Evolutionary conservation across 2,888 invertebrate genomes (phyloP).

Genomic region (Norana najaformis): DNA sequence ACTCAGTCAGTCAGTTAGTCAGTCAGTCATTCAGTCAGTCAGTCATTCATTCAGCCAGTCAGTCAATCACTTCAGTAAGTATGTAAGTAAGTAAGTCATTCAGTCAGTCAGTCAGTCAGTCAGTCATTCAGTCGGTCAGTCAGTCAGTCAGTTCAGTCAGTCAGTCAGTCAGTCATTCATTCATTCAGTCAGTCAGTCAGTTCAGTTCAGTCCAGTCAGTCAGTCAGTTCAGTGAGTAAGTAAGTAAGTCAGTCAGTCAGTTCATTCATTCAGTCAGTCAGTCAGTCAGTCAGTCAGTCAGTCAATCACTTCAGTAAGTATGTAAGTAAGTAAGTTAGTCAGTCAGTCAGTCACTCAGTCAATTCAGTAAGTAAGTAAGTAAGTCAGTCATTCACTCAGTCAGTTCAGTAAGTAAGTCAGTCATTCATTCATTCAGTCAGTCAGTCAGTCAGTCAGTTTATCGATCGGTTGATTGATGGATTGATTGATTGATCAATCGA

Average conservation of each 20-base stretch:
- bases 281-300: neutral
- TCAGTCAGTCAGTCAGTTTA: neutral
- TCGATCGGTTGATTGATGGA: neutral
- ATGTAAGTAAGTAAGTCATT: too few species aligned
- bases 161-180: neutral
- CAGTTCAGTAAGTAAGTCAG: neutral
- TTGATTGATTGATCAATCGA: neutral
- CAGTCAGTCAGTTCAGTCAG: neutral
- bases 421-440: neutral
- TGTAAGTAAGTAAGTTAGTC: neutral
- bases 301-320: too few species aligned
- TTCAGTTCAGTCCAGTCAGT: neutral
- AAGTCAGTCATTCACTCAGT: conserved; percentile 3
- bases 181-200: neutral
- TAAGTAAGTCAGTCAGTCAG: neutral
- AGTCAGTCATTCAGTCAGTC: too few species aligned
- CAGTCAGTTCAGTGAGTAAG: neutral
- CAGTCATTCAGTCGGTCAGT: too few species aligned
- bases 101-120: too few species aligned
- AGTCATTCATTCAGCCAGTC: too few species aligned
- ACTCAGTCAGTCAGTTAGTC: too few species aligned
- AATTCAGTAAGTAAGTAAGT: neutral
- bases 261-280: neutral
- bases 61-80: too few species aligned
- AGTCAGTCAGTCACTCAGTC: neutral